A percentile compares a stretch with the other conserved stretches of the same genome.
Conservation (phyloP, 2,888 invertebrate genomes). For the Netelia fuscicornis region DNA sequence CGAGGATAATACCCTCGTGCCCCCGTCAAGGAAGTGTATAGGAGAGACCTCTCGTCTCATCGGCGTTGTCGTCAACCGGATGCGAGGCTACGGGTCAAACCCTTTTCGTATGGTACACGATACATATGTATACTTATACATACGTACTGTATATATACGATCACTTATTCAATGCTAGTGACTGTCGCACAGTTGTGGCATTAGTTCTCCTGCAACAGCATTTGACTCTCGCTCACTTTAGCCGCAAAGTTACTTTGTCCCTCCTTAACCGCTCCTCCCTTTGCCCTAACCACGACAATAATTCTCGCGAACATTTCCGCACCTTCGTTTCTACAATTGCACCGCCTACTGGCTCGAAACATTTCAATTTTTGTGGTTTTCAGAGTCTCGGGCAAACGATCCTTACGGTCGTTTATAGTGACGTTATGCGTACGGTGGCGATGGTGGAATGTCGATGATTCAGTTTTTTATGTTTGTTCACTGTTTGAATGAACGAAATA, state of each 20-base stretch:
- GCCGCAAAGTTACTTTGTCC: constrained; percentile 65
- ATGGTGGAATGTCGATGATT: too few relatives aligned
- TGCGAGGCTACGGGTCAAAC: constrained; percentile 66
- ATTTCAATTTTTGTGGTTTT: constrained; percentile 57
- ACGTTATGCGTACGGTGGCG: too few relatives aligned
- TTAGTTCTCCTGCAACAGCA: constrained; percentile 9
- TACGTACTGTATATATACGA: constrained; percentile 18
- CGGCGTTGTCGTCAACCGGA: constrained; percentile 65
- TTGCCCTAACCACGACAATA: constrained; percentile 25
- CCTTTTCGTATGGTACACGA: constrained; percentile 51
- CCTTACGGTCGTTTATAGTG: constrained; percentile 16
- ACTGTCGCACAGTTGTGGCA: constrained; percentile 32
- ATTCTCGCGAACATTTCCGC: constrained; percentile 52
- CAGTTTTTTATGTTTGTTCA: too few relatives aligned
- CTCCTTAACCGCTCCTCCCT: constrained; percentile 14
- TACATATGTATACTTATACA: constrained; percentile 25
- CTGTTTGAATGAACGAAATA: too few relatives aligned
- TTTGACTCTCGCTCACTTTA: constrained; percentile 36
- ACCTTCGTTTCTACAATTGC: constrained; percentile 30
- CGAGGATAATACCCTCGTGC: constrained; percentile 64
- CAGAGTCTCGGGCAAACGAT: not conserved
- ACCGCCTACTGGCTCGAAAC: constrained; percentile 51
- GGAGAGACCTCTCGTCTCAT: constrained; percentile 37
- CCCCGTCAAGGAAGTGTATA: constrained; percentile 40
- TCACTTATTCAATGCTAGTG: constrained; percentile 48